A percentile compares a stretch with the other conserved stretches of the same genome.
Conservation (phyloP, 2,113 vertebrate species). For the Semicossyphus pulcher region DNA sequence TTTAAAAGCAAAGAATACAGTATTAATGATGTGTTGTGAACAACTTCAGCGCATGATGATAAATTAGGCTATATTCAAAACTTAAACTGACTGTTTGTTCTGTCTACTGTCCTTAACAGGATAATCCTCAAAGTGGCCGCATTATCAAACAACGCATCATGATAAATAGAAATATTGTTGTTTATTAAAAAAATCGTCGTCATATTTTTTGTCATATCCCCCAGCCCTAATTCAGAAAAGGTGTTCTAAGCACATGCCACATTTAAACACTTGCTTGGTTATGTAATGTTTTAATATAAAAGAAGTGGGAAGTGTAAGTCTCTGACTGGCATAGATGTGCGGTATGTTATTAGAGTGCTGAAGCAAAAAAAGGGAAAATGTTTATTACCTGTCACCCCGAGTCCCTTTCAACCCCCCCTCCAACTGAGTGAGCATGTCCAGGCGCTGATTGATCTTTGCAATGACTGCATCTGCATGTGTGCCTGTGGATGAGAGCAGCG, state of each 20-base stretch:
- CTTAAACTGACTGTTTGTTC: background rate
- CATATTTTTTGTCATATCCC: background rate
- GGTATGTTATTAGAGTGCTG: background rate
- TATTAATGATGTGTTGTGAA: background rate
- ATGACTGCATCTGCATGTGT: conserved; percentile 86
- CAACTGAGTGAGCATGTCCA: conserved; percentile 87
- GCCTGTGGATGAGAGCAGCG: conserved; percentile 76
- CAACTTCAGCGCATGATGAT: background rate
- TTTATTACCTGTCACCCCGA: conserved; percentile 80
- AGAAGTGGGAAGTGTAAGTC: too few species aligned
- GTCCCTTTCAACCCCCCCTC: conserved; percentile 77
- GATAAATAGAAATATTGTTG: background rate
- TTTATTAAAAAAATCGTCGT: background rate
- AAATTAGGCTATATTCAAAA: too few species aligned
- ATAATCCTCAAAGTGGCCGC: background rate
- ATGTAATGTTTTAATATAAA: too few species aligned
- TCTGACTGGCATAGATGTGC: background rate
- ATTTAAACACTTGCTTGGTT: too few species aligned
- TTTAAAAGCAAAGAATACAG: background rate
- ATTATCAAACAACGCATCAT: background rate
- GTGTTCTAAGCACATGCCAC: background rate
- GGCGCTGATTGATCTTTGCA: conserved; percentile 90
- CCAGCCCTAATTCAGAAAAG: background rate
- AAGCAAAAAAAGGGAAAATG: background rate
- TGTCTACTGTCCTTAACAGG: background rate